Conservation (phyloP, 2,797 vertebrate species). For the Sebastes nivosus region DNA sequence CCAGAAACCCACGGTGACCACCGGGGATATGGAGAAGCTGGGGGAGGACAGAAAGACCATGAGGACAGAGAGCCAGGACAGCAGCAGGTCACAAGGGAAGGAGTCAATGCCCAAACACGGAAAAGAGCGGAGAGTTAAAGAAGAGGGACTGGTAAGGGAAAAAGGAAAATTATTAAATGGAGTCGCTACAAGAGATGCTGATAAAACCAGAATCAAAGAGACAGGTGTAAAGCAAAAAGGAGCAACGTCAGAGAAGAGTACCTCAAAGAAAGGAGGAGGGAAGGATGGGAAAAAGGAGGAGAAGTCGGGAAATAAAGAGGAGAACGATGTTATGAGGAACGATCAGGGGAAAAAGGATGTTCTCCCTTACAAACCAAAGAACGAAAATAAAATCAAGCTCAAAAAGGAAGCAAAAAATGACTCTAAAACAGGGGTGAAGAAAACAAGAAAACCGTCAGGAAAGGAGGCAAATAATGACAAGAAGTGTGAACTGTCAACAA, state of each 20-base stretch:
- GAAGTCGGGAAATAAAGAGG: conserved; percentile 70
- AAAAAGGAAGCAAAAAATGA: conserved; percentile 84
- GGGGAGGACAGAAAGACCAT: conserved; percentile 73
- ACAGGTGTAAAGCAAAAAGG: conserved; percentile 53
- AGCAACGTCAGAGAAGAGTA: conserved; percentile 58
- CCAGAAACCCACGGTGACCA: conserved; percentile 76
- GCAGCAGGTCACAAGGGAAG: conserved; percentile 79
- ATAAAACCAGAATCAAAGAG: conserved; percentile 71
- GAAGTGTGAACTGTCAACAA: conserved; percentile 52
- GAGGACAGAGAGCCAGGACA: conserved; percentile 88
- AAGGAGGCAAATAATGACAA: conserved; percentile 69
- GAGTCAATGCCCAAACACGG: conserved; percentile 61
- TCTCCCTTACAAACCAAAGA: conserved; percentile 74
- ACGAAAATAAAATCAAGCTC: conserved; percentile 74
- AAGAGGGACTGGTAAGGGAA: conserved; percentile 71
- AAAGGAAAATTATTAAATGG: conserved; percentile 73
- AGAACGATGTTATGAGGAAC: conserved; percentile 61
- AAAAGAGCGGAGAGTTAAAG: conserved; percentile 65
- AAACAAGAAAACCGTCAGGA: conserved; percentile 55
- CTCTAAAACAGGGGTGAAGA: conserved; percentile 72
- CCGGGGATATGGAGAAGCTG: conserved; percentile 73
- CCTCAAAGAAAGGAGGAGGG: conserved; percentile 73
- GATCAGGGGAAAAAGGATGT: conserved; percentile 70
- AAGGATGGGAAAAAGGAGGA: conserved; percentile 79
- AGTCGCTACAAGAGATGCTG: conserved; percentile 41